phyloP scores from a whole-genome alignment of 2,888 invertebrate genomes.

The Achlya flavicornis region DNA sequence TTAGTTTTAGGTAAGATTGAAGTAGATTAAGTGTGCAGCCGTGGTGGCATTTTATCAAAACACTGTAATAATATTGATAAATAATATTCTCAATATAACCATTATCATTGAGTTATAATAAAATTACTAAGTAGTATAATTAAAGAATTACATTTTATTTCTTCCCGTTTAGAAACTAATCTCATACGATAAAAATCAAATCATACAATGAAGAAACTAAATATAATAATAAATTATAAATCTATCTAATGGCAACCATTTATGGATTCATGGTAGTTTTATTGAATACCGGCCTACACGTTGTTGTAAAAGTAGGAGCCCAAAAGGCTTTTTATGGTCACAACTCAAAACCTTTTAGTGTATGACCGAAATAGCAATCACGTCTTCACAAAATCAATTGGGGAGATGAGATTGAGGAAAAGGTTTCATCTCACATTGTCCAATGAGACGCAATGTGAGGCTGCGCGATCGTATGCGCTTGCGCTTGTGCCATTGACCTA shows the following conservation, averaged over 20 bases:
- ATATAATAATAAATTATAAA: background rate
- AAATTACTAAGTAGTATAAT: no score
- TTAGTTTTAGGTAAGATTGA: no score
- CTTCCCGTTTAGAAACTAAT: background rate
- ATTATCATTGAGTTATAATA: no score
- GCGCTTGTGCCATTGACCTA: constrained; percentile 76
- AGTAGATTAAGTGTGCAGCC: no score
- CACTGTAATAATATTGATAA: no score
- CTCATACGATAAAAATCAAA: background rate
- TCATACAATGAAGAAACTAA: background rate
- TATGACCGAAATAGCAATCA: constrained; percentile 8
- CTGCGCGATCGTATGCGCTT: constrained; percentile 35
- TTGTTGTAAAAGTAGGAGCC: constrained; percentile 6
- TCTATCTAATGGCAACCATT: background rate
- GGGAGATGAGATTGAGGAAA: constrained; percentile 33
- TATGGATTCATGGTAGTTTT: background rate
- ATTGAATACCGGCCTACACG: constrained; percentile 3
- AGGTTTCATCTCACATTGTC: constrained; percentile 36
- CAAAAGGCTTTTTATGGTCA: background rate
- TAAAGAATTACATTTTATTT: no score
- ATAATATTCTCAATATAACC: no score
- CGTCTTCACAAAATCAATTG: background rate
- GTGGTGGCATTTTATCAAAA: no score
- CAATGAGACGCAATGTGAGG: constrained; percentile 36
- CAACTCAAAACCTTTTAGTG: background rate